Evolutionary conservation across 2,113 vertebrate genomes (phyloP), one percentile per base, ranked within the genome.

Genomic region (Epinephelus moara): DNA sequence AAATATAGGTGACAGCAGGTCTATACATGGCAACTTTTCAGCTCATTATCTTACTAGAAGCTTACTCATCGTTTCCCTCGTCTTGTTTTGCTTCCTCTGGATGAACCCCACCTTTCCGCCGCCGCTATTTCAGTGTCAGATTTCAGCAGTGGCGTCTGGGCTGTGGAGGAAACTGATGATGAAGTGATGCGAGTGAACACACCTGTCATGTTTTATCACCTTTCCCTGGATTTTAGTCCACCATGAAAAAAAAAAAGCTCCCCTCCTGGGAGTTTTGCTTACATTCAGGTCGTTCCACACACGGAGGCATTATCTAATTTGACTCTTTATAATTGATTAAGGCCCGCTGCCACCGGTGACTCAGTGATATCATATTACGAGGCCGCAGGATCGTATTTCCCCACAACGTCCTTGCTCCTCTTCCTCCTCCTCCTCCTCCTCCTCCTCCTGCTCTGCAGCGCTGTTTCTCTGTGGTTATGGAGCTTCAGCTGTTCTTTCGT

Each of bases 251-350:
- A 42, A 7, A 8, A 12, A 8, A 37, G 37, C 23, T 73, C 42
- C 67, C 66, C 61, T 47, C 30, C 0, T 5, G 40, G 74, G 67
- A 45, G 42, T 77, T 14, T 45, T 23, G 27, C 4, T 1, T 40
- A 60, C 27, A 12, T 47, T 84, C 50, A 23, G 78, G 74, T 85
- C 27, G 9, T 60, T 70, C 74, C 68, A 52, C 70, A 55, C 25
- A 21, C 14, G 13, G 62, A 77, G 40, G 37, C 82, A 55, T 89
- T 75, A 90, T 86, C 82, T 91, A 79, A 89, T 90, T 85, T 63
- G 75, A 87, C 80, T 75, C 49, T 72, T 86, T 82, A 86, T 92
- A 84, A 92, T 83, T 92, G 86, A 90, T 93, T 83, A 82, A 88
- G 55, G 63, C n/a, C 50, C 27, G 18, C 63, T 18, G 81, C 76